These are phyloP conservation scores for Montipora efflorescens DNA, from an alignment of 64 coral and sea anemone genomes.

Conservation along the genomic window DNA sequence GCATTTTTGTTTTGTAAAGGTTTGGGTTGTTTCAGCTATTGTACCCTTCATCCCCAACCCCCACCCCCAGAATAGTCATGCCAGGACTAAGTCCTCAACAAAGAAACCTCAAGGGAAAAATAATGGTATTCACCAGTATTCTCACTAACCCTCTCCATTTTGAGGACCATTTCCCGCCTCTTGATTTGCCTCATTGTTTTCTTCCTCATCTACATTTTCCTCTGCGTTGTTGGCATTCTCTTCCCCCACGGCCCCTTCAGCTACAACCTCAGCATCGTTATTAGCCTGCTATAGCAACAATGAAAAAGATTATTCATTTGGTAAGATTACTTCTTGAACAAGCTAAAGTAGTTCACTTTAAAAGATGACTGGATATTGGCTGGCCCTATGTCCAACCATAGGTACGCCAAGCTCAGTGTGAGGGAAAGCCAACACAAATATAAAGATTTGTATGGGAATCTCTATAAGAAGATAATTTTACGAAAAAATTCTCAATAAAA, in stretches of 20 bases:
- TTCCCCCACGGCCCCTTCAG: slow-evolving; percentile 36
- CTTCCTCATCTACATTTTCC: slow-evolving; percentile 21
- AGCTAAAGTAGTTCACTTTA: too few relatives aligned
- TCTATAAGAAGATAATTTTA: too few relatives aligned
- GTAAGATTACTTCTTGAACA: too few relatives aligned
- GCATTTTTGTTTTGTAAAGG: too few relatives aligned
- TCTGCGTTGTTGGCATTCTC: slow-evolving; percentile 30
- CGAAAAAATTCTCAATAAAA: too few relatives aligned
- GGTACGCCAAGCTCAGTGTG: too few relatives aligned
- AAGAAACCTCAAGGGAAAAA: neutral
- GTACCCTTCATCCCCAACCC: too few relatives aligned
- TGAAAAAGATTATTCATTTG: neutral
- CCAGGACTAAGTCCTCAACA: neutral
- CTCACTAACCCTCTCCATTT: slow-evolving; percentile 52
- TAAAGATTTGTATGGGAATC: too few relatives aligned
- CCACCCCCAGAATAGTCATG: neutral
- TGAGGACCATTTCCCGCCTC: slow-evolving; percentile 57
- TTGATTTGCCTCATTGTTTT: slow-evolving; percentile 38
- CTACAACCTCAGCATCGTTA: slow-evolving; percentile 55
- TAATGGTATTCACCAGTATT: neutral
- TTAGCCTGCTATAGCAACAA: slow-evolving; percentile 33
- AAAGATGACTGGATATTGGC: too few relatives aligned
- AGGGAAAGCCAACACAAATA: too few relatives aligned
- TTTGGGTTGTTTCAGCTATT: too few relatives aligned
- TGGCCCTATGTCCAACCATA: too few relatives aligned